Evolutionary conservation across 1,140 invertebrate species (phyloP).

Genomic region (Dolichoris vasculosae): DNA sequence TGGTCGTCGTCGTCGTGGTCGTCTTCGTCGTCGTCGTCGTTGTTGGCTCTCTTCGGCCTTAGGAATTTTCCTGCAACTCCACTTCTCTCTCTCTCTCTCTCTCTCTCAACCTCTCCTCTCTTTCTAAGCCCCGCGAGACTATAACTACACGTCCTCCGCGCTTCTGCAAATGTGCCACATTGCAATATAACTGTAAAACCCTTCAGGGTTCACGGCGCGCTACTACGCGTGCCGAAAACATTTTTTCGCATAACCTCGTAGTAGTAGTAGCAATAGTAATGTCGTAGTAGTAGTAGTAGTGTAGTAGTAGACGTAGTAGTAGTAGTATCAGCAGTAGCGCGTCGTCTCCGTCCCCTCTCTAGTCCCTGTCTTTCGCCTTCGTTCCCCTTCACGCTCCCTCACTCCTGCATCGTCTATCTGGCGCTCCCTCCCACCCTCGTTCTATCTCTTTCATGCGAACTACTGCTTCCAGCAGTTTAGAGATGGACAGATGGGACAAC

Average conservation of each 20-base stretch:
- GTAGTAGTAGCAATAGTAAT: background rate
- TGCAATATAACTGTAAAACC: conserved; percentile 75
- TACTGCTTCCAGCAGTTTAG: conserved; percentile 8
- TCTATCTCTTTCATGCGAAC: background rate
- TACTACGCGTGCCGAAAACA: conserved; percentile 74
- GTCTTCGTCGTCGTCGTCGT: conserved; percentile 26
- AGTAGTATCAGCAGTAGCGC: conserved; percentile 21
- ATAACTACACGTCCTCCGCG: conserved; percentile 70
- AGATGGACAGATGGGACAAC: conserved; percentile 19
- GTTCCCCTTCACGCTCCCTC: conserved; percentile 4
- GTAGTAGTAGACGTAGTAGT: background rate
- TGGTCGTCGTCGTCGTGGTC: conserved; percentile 15
- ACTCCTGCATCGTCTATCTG: background rate
- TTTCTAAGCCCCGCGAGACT: conserved; percentile 51
- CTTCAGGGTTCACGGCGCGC: conserved; percentile 73
- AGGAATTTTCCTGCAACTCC: conserved; percentile 38
- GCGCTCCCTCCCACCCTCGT: background rate
- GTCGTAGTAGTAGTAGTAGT: background rate
- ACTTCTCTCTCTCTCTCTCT: conserved; percentile 40
- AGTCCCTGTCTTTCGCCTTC: conserved; percentile 3
- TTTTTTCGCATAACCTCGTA: conserved; percentile 71
- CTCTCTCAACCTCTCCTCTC: conserved; percentile 14
- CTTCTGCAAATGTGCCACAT: conserved; percentile 75
- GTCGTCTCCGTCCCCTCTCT: conserved; percentile 29
- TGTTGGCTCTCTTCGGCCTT: conserved; percentile 9